These are phyloP conservation scores for Aporophyla lueneburgensis DNA, from an alignment of 2,888 invertebrate genomes.

Conservation along the genomic window DNA sequence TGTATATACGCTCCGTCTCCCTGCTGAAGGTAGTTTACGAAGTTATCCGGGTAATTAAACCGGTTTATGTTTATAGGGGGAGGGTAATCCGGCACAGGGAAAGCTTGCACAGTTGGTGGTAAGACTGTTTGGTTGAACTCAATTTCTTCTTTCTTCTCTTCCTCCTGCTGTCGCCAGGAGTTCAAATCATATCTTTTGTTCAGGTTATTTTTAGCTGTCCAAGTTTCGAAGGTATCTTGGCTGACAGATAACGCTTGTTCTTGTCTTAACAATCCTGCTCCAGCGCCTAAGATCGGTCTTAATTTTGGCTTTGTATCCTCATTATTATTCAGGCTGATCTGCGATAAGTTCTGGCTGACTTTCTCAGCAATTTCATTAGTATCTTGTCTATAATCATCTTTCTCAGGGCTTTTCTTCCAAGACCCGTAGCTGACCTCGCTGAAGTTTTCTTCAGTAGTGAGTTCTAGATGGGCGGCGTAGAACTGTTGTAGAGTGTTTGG, in stretches of 20 bases:
- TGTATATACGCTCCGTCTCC: slow-evolving; percentile 86
- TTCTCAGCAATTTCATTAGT: slow-evolving; percentile 76
- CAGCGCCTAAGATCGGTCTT: slow-evolving; percentile 86
- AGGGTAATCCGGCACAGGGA: slow-evolving; percentile 77
- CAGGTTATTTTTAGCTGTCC: slow-evolving; percentile 80
- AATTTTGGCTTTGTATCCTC: slow-evolving; percentile 84
- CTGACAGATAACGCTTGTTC: slow-evolving; percentile 75
- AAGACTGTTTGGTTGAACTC: slow-evolving; percentile 82
- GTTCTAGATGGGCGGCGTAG: slow-evolving; percentile 85
- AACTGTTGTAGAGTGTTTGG: slow-evolving; percentile 87
- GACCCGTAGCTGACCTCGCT: slow-evolving; percentile 87
- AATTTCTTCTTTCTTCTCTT: slow-evolving; percentile 79
- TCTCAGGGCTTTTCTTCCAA: slow-evolving; percentile 85
- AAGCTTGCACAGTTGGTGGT: slow-evolving; percentile 73
- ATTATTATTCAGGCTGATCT: slow-evolving; percentile 81
- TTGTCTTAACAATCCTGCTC: slow-evolving; percentile 81
- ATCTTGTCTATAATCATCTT: slow-evolving; percentile 63
- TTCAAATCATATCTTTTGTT: slow-evolving; percentile 86
- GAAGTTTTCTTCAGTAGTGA: slow-evolving; percentile 82
- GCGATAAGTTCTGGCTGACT: slow-evolving; percentile 80
- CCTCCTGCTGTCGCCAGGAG: slow-evolving; percentile 85
- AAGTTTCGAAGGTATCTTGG: slow-evolving; percentile 82
- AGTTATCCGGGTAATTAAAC: slow-evolving; percentile 77
- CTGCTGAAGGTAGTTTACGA: slow-evolving; percentile 83
- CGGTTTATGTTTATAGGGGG: slow-evolving; percentile 75